phyloP scores from a whole-genome alignment of 2,113 vertebrate species.

The Hoplias malabaricus region DNA sequence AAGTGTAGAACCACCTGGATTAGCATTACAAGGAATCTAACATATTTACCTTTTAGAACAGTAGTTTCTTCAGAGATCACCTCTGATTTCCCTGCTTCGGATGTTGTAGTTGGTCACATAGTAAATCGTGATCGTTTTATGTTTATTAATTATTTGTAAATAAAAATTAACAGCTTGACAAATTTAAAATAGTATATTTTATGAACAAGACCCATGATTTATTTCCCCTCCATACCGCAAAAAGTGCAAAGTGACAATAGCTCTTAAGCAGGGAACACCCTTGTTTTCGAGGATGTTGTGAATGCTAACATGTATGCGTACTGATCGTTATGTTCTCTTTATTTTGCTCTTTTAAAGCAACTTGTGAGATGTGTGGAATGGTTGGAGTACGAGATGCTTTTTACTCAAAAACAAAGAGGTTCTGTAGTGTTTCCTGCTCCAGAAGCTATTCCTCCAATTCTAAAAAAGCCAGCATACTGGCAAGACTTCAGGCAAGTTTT shows the following conservation, averaged over 20 bases:
- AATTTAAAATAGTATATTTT: too few species aligned
- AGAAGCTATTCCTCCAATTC: conserved; percentile 98
- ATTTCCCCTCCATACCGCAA: too few species aligned
- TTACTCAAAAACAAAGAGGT: conserved; percentile 98
- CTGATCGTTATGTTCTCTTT: conserved; percentile 11
- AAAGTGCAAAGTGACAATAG: too few species aligned
- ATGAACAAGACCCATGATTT: too few species aligned
- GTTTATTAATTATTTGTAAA: not conserved
- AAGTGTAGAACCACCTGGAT: too few species aligned
- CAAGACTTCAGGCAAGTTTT: conserved; percentile 93
- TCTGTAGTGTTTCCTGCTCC: conserved; percentile 98
- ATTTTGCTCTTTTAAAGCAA: conserved; percentile 74
- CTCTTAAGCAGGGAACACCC: not conserved
- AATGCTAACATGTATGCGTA: not conserved
- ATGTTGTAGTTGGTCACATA: too few species aligned
- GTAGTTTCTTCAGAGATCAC: too few species aligned
- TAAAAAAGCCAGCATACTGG: conserved; percentile 99
- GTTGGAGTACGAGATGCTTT: conserved; percentile 97
- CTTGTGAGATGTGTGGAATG: conserved; percentile 99
- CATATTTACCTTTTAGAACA: too few species aligned
- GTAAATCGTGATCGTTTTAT: too few species aligned
- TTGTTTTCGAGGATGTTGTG: not conserved
- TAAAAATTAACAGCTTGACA: too few species aligned
- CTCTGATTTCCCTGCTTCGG: too few species aligned
- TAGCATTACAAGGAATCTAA: too few species aligned